These are phyloP conservation scores for Apus apus DNA, from an alignment of 2,113 vertebrate genomes.

Conservation along the genomic window DNA sequence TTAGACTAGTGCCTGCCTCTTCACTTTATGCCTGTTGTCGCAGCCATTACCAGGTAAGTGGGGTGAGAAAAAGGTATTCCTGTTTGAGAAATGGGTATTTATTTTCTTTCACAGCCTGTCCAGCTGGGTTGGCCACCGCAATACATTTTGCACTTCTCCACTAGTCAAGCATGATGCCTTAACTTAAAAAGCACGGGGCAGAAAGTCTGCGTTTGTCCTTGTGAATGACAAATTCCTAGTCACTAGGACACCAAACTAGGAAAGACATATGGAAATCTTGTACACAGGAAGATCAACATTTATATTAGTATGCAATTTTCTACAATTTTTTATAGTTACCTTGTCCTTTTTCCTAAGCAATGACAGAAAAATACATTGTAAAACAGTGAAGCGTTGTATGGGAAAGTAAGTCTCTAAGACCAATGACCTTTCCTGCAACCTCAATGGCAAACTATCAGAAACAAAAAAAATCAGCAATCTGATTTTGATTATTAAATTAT, in stretches of 20 bases:
- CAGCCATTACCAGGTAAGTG: neutral
- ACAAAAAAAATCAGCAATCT: neutral
- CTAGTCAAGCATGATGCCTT: constrained; percentile 29
- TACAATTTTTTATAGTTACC: neutral
- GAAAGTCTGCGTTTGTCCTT: constrained; percentile 26
- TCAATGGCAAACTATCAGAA: constrained; percentile 25
- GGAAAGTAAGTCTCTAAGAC: constrained; percentile 8
- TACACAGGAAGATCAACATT: constrained; percentile 25
- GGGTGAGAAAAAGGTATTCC: neutral
- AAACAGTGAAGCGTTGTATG: neutral
- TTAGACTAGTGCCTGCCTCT: neutral
- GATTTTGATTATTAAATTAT: neutral
- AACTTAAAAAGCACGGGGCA: constrained; percentile 14
- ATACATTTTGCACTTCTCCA: constrained; percentile 14
- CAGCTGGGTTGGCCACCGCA: neutral
- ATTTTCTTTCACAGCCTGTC: neutral
- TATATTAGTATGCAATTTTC: neutral
- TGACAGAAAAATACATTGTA: constrained; percentile 3
- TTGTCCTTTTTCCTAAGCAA: constrained; percentile 5
- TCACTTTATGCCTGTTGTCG: neutral
- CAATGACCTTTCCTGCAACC: constrained; percentile 45
- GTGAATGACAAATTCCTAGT: constrained; percentile 27
- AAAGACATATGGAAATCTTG: constrained; percentile 13
- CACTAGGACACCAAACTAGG: constrained; percentile 5
- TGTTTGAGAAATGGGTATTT: neutral